Evolutionary conservation across 2,797 vertebrate genomes (phyloP).

Genomic region (Pagetopsis macropterus): DNA sequence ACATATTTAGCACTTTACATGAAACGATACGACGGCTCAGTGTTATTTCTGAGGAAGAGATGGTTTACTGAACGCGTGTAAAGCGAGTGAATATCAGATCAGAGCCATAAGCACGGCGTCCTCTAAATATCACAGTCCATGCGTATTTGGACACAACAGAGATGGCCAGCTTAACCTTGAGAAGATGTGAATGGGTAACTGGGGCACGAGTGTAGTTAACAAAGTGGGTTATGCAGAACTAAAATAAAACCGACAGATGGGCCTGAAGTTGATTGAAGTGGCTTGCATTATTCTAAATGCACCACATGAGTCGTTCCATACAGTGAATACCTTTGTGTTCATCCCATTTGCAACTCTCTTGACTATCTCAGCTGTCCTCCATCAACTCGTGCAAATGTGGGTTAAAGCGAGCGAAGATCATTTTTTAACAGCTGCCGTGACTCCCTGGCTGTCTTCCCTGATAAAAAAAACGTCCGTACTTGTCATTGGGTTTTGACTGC

Average conservation of each 20-base stretch:
- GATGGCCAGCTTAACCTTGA: constrained; percentile 55
- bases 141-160: constrained; percentile 22
- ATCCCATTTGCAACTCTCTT: not conserved
- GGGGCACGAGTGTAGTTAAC: constrained; percentile 52
- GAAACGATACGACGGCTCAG: not conserved
- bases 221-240: constrained; percentile 55
- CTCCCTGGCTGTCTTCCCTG: constrained; percentile 10
- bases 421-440: constrained; percentile 18
- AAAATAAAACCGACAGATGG: constrained; percentile 34
- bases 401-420: constrained; percentile 20
- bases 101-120: not conserved
- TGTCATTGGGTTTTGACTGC: constrained; percentile 32
- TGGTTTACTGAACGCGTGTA: not conserved
- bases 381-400: constrained; percentile 6
- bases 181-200: constrained; percentile 46
- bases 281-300: not conserved
- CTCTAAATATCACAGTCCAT: constrained; percentile 6
- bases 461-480: constrained; percentile 16
- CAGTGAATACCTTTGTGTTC: not conserved
- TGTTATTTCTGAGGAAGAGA: not conserved
- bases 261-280: constrained; percentile 26
- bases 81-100: constrained; percentile 11
- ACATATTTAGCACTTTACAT: not conserved
- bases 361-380: not conserved
- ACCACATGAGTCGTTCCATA: not conserved